Base-by-base conservation (phyloP, 2,797 vertebrate genomes). In the Malurus leucopterus region DNA sequence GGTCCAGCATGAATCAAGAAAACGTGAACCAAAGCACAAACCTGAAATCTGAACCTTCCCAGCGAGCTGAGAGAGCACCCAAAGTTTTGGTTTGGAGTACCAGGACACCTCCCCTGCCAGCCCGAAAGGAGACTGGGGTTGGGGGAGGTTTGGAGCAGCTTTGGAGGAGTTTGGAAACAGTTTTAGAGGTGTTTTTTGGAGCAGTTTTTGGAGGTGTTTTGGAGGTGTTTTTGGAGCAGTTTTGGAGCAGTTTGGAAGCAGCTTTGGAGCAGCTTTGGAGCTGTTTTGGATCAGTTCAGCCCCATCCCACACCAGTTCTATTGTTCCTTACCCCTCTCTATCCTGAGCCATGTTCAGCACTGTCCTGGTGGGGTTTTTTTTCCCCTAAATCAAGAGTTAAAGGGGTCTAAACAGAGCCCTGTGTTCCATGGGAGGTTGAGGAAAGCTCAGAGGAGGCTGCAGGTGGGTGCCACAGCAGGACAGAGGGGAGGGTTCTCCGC, bases 381-480 rank as follows among this genome's bases (percentile, higher is more conserved):
- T 27, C 7, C 34, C 34, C 51, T 47, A 75, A 68, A 65, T 22
- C 8, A 19, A 22, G 17, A 34, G 8, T 82, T n/a, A 36, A 46
- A 29, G 7, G 32, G 34, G 27, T 43, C 27, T 11, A 21, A 46
- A 50, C 19, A 8, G 26, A 69, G 16, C 29, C 27, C 14, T 5
- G 1, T 27, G 19, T 40, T 15, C 32, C 8, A 1, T 0, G 16
- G 21, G 36, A 58, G 65, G 43, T 12, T 0, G 0, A 68, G 43
- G 6, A 53, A 49, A 59, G 7, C 46, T 64, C 13, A 17, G 46
- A 22, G 19, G 34, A 36, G 22, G 46, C 20, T 65, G 44, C 26
- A 22, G 55, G 11, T 12, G 30, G 27, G 11, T 12, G 30, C 23
- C 54, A 47, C 27, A 58, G 10, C 58, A 50, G 17, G 13, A 38